Evolutionary conservation across 1,140 invertebrate genomes (phyloP), one percentile per base, ranked within the genome.

Genomic region (Zaprionus vittiger): DNA sequence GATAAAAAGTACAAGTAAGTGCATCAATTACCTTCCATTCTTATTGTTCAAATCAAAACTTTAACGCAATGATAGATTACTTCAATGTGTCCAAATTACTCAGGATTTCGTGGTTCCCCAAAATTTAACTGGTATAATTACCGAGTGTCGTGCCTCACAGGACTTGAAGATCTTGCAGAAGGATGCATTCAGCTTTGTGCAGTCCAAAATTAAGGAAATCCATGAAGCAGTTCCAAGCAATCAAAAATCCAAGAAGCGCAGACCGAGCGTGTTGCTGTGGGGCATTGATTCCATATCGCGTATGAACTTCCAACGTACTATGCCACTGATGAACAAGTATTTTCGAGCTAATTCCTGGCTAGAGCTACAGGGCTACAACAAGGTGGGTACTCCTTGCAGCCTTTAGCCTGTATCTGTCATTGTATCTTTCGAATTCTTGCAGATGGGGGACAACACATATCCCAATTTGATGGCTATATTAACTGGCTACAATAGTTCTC

Each of bases 401-500:
- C 38, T 34, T 34, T 5, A 41, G 38, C 15, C 37, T 15, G 14
- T 38, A 38, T 38, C 37, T 38, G 12, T 38, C 14, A 47, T 47
- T 61, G 3, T 7, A 15, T 41, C n/a, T 41, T 4, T 37, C 22
- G 4, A 17, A 20, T 56, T 17, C 22, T 17, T 47, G 0, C 12
- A 95, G 94, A 93, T 95, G 78, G 96, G 94, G 0, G 96, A 97
- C 70, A 97, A 97, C 72, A 97, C 96, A 0, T 97, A 96, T 90
- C 96, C 96, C 0, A 98, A 98, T 93, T 83, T 98, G 34, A 95
- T 97, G 94, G 95, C 97, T 0, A 87, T 96, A 3, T 92, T 97
- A 9, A 96, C 95, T 2, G 97, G 97, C 1, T 93, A 94, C 34
- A 95, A 91, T 89, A 81, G 91, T 44, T 76, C 83, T 14, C 92